Evolutionary conservation across 2,113 vertebrate species (phyloP), one percentile per base, ranked within the genome.

Genomic region (Amphiprion percula): DNA sequence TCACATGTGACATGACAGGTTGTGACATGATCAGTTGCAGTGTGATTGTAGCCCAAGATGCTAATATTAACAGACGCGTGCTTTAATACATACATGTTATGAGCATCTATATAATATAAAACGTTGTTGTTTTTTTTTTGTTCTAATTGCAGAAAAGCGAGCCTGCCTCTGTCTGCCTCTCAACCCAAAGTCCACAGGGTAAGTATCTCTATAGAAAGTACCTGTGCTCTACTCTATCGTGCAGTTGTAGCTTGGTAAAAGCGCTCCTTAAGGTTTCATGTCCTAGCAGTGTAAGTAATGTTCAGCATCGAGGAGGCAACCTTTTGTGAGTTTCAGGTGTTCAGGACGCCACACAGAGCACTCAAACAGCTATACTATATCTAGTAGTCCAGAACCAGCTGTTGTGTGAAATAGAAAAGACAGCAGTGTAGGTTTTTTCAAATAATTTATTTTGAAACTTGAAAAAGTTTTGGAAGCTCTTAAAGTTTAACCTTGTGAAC

Each of bases 101-200:
- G 19, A n/a, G 15, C 47, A 19, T 37, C 33, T 37, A 10, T 37
- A 37, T 44, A 44, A 44, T 44, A 4, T 44, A 15, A 44, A 44
- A 44, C 49, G 19, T 61, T 61, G 30, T 56, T 77, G 30, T 3
- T 41, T 82, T 52, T 52, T 19, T 79, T 77, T 71, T 71, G 0
- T 78, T 93, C 61, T 88, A 60, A 50, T 92, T 93, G 50, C 92
- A 96, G 95, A 94, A 68, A 95, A 95, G 71, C 91, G 92, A 56
- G 86, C 90, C 87, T 94, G 92, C 88, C 94, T 96, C 63, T 94
- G 94, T 84, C 92, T 96, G 90, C 94, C 95, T 21, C 93, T 96
- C 82, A 88, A 91, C 74, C 70, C 91, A 68, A 95, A 93, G 87
- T 83, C 93, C 82, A 86, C 93, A 76, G 92, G 94, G 95, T 95